Conservation (phyloP, 2,797 vertebrate species). For the Jordanella pulchra region DNA sequence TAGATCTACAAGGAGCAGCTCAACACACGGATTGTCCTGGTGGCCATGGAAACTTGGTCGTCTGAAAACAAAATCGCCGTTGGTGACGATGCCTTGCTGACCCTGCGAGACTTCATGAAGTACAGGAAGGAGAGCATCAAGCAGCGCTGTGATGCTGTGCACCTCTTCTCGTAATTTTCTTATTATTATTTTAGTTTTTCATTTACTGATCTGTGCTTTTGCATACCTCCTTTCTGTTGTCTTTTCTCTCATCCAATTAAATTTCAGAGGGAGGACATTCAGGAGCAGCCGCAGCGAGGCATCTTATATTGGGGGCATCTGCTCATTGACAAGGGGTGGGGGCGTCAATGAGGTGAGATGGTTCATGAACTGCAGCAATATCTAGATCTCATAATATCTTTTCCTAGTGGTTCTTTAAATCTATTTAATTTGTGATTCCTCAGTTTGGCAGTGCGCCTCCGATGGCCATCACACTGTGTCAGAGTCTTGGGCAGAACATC, state of each 20-base stretch:
- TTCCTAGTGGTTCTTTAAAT: neutral
- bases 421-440: slow-evolving; percentile 20
- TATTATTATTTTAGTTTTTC: neutral
- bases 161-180: slow-evolving; percentile 90
- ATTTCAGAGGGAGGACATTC: slow-evolving; percentile 88
- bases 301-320: slow-evolving; percentile 92
- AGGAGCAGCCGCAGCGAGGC: slow-evolving; percentile 91
- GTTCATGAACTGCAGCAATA: slow-evolving; percentile 3
- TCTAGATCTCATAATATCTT: neutral
- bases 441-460: slow-evolving; percentile 91
- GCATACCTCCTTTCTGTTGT: accelerated
- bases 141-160: slow-evolving; percentile 87
- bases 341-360: slow-evolving; percentile 95
- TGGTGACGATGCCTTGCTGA: slow-evolving; percentile 89
- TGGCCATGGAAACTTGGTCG: slow-evolving; percentile 98
- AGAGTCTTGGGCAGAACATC: slow-evolving; percentile 96
- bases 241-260: neutral
- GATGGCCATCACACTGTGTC: slow-evolving; percentile 92
- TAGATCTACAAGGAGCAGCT: slow-evolving; percentile 98
- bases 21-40: slow-evolving; percentile 94
- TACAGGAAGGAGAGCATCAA: slow-evolving; percentile 89
- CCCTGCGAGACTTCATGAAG: slow-evolving; percentile 91
- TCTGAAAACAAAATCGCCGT: slow-evolving; percentile 88
- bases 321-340: slow-evolving; percentile 85
- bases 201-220: neutral